These are phyloP conservation scores for Hyles euphorbiae DNA, from an alignment of 1,140 invertebrate genomes.

Conservation along the genomic window DNA sequence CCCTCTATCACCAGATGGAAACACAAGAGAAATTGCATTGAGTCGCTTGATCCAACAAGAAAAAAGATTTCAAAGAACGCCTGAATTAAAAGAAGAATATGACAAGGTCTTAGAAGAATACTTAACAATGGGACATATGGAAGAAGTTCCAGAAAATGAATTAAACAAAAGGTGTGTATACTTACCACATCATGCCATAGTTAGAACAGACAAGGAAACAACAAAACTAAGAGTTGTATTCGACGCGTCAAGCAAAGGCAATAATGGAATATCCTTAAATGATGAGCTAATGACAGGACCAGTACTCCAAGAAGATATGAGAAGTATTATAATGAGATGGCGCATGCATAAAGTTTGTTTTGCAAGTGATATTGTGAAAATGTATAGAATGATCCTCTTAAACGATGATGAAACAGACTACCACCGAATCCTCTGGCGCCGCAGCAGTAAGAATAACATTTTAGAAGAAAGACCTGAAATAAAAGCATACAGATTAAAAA, in stretches of 20 bases:
- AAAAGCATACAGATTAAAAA: conserved; percentile 33
- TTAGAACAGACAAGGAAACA: conserved; percentile 36
- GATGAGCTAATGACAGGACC: conserved; percentile 53
- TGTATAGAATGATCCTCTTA: conserved; percentile 54
- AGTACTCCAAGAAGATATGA: conserved; percentile 58
- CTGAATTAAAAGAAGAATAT: conserved; percentile 37
- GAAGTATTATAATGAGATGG: conserved; percentile 59
- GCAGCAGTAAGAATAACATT: conserved; percentile 4
- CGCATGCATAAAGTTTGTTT: conserved; percentile 48
- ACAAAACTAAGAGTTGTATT: conserved; percentile 44
- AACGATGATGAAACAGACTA: conserved; percentile 35
- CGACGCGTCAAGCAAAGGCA: conserved; percentile 46
- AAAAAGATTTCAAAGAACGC: conserved; percentile 26
- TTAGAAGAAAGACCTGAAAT: conserved; percentile 6
- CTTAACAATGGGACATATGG: conserved; percentile 39
- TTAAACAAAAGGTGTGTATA: conserved; percentile 26
- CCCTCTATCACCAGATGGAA: conserved; percentile 12
- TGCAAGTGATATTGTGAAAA: conserved; percentile 57
- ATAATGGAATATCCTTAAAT: conserved; percentile 53
- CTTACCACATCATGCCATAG: conserved; percentile 40
- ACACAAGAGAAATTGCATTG: conserved; percentile 26
- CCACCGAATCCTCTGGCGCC: conserved; percentile 65
- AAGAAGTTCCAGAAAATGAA: conserved; percentile 20
- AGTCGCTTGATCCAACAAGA: conserved; percentile 32
- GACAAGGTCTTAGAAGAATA: conserved; percentile 48